A percentile compares a stretch with the other conserved stretches of the same genome.
These are phyloP conservation scores for Grantiella picta DNA, from an alignment of 2,113 vertebrate species.

Conservation along the genomic window DNA sequence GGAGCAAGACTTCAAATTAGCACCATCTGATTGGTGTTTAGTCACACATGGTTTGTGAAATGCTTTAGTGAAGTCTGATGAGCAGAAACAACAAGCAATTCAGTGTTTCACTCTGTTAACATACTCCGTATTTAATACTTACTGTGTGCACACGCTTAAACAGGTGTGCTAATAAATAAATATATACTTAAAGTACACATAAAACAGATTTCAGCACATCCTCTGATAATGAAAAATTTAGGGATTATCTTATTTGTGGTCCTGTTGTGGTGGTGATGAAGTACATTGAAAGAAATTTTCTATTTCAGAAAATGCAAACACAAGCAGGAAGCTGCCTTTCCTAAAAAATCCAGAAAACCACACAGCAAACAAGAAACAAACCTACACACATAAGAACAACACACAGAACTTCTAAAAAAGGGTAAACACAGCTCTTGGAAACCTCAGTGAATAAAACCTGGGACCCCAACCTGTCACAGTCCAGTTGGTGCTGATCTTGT, in stretches of 20 bases:
- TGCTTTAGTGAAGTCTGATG: not conserved
- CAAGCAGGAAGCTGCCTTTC: not conserved
- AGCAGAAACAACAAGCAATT: not conserved
- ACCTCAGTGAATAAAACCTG: not conserved
- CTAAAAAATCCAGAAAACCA: accelerated
- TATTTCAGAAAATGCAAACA: not conserved
- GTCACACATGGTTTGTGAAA: not conserved
- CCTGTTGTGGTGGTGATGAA: not conserved
- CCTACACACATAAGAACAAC: not conserved
- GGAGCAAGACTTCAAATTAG: not conserved
- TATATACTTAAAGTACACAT: not conserved
- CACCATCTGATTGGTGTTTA: not conserved
- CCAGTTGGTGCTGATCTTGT: not conserved
- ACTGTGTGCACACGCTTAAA: not conserved
- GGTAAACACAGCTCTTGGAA: not conserved
- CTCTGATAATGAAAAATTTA: not conserved
- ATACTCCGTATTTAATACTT: not conserved
- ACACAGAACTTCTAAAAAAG: not conserved
- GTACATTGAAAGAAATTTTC: not conserved
- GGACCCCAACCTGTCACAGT: not conserved
- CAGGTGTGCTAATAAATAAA: not conserved
- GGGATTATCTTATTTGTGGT: not conserved
- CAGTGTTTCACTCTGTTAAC: not conserved
- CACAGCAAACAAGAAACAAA: not conserved
- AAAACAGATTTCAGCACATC: not conserved